A percentile compares a stretch with the other conserved stretches of the same genome.
phyloP scores from a whole-genome alignment of 1,140 invertebrate species.

The Lepidotrigona ventralis region DNA sequence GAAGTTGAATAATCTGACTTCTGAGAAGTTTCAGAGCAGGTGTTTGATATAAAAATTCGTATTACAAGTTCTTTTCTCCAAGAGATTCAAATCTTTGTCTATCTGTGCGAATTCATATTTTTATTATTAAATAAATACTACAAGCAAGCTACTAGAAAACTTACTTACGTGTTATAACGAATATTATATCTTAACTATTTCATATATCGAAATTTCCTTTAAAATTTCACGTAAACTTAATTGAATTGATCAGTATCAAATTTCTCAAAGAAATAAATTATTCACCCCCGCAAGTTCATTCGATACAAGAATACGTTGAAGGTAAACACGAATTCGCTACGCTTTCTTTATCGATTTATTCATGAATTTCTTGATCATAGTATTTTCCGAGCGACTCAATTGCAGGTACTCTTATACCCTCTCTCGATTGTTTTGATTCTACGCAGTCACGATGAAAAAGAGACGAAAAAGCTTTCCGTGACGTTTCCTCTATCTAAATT shows the following conservation, averaged over 20 bases:
- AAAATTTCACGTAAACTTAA: too few species aligned
- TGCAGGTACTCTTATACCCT: not conserved
- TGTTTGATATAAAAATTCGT: too few species aligned
- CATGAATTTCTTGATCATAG: not conserved
- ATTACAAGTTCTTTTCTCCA: too few species aligned
- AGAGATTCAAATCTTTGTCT: too few species aligned
- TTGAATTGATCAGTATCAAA: too few species aligned
- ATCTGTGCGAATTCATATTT: not conserved
- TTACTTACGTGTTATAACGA: too few species aligned
- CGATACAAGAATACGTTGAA: fast-evolving
- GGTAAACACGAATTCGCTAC: fast-evolving
- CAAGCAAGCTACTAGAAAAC: too few species aligned
- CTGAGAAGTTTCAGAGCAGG: too few species aligned
- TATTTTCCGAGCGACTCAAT: fast-evolving
- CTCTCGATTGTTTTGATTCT: not conserved
- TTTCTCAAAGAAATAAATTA: not conserved
- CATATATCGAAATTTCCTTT: not conserved
- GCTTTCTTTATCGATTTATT: not conserved
- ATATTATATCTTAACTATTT: not conserved
- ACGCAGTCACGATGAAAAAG: not conserved
- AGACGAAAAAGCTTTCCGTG: not conserved
- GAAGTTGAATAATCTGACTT: too few species aligned
- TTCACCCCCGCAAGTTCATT: not conserved
- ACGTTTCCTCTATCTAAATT: not conserved
- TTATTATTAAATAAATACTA: too few species aligned